Conservation (phyloP, 2,797 vertebrate genomes). For the Erpetoichthys calabaricus region DNA sequence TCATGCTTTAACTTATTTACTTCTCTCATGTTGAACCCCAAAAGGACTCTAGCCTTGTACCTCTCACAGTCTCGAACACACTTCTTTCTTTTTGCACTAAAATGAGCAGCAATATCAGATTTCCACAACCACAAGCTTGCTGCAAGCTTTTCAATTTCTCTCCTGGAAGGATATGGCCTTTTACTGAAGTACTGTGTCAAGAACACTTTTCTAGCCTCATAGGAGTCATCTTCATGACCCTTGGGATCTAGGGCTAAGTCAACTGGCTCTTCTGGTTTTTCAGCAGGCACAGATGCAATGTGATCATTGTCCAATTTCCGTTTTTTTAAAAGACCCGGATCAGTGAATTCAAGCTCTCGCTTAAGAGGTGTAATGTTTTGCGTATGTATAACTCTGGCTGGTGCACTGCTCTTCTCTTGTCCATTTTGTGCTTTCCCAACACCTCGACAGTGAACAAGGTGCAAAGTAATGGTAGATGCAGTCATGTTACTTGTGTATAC, state of each 20-base stretch:
- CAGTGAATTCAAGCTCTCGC: conserved; percentile 62
- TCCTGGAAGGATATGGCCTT: conserved; percentile 74
- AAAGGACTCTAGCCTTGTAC: conserved; percentile 61
- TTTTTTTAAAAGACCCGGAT: conserved; percentile 68
- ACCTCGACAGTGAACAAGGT: conserved; percentile 89
- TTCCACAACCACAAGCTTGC: conserved; percentile 94
- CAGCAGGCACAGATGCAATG: conserved; percentile 53
- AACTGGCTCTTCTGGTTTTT: conserved; percentile 77
- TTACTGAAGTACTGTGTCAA: conserved; percentile 85
- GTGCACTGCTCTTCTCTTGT: conserved; percentile 65
- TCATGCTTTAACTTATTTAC: conserved; percentile 69
- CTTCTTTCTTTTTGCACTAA: conserved; percentile 77
- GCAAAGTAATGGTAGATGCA: conserved; percentile 89
- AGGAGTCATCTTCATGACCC: conserved; percentile 83
- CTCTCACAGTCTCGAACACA: conserved; percentile 75
- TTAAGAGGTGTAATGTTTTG: conserved; percentile 59
- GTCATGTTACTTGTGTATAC: conserved; percentile 98
- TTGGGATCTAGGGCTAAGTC: conserved; percentile 81
- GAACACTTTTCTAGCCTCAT: conserved; percentile 84
- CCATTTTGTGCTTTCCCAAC: conserved; percentile 91
- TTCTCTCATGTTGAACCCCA: conserved; percentile 89
- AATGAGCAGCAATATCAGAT: conserved; percentile 89
- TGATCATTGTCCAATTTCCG: conserved; percentile 59
- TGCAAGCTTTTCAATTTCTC: conserved; percentile 85
- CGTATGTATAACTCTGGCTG: conserved; percentile 57